Evolutionary conservation across 2,113 vertebrate species (phyloP).

Genomic region (Eleginops maclovinus): DNA sequence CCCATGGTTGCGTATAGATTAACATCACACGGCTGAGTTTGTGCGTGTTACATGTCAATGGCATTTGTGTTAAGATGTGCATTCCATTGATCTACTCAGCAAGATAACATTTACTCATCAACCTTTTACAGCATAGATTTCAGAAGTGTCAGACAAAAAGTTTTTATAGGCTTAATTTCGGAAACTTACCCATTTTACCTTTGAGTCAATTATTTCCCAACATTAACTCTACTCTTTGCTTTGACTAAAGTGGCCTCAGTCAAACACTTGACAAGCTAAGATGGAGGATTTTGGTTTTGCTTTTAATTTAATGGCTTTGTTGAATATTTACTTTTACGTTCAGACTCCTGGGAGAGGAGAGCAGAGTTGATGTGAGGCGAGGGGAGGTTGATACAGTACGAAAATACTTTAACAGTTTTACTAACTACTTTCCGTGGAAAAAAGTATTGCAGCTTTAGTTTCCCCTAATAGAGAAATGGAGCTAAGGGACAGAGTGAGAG

Average conservation of each 20-base stretch:
- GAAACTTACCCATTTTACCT: conserved; percentile 36
- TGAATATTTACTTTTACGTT: conserved; percentile 2
- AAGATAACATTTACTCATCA: no score
- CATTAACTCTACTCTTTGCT: conserved; percentile 26
- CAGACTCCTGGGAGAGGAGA: background rate
- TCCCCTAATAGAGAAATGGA: conserved; percentile 36
- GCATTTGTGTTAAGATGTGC: background rate
- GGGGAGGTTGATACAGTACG: conserved; percentile 13
- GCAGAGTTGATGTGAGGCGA: conserved; percentile 1
- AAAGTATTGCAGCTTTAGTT: conserved; percentile 30
- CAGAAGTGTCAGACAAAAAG: no score
- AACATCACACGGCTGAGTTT: conserved; percentile 31
- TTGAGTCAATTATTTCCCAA: conserved; percentile 35
- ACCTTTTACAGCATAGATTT: no score
- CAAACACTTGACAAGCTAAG: conserved; percentile 35
- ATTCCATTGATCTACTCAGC: background rate
- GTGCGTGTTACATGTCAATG: background rate
- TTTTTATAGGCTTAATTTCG: background rate
- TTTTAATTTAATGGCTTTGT: conserved; percentile 11
- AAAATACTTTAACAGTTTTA: conserved; percentile 46
- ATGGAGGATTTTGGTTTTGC: conserved; percentile 1
- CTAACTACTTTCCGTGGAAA: conserved; percentile 20
- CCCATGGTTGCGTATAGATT: conserved; percentile 40
- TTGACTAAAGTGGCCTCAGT: conserved; percentile 36
- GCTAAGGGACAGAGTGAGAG: conserved; percentile 17